phyloP scores from a whole-genome alignment of 2,113 vertebrate species.

The Neotragus pygmaeus region DNA sequence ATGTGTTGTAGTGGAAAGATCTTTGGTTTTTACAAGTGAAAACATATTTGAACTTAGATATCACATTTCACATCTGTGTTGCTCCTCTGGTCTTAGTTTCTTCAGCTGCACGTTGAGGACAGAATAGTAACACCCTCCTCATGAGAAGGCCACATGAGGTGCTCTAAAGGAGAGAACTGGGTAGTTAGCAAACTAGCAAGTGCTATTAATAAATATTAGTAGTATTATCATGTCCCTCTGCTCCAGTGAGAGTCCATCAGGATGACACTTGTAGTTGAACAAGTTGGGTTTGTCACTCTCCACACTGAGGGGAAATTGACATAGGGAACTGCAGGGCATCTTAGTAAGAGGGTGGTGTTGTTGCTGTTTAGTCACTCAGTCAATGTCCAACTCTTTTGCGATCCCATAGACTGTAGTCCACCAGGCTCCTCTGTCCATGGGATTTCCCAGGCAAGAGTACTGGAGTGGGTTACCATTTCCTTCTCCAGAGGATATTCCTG shows the following conservation, averaged over 20 bases:
- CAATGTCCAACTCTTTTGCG: background rate
- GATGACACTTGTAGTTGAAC: background rate
- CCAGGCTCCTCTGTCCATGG: background rate
- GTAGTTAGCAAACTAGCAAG: background rate
- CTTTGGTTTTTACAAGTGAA: background rate
- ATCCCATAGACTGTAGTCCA: background rate
- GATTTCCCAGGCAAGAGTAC: background rate
- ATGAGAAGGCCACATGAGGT: background rate
- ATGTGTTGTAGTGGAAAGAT: background rate
- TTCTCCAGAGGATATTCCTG: background rate
- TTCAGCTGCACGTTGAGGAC: background rate
- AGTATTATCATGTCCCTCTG: background rate
- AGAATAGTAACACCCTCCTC: background rate
- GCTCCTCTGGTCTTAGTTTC: background rate
- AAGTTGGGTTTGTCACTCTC: background rate
- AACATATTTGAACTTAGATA: background rate
- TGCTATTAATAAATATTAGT: background rate
- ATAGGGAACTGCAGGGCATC: background rate
- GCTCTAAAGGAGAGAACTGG: background rate
- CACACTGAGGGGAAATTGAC: background rate
- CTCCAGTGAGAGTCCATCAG: background rate
- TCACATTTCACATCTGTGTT: background rate
- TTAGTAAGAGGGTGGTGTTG: background rate
- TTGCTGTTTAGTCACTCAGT: background rate
- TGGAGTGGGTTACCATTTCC: background rate